Base-by-base conservation (phyloP, 92 coral and sea anemone species). In the Actinostola sp. region DNA sequence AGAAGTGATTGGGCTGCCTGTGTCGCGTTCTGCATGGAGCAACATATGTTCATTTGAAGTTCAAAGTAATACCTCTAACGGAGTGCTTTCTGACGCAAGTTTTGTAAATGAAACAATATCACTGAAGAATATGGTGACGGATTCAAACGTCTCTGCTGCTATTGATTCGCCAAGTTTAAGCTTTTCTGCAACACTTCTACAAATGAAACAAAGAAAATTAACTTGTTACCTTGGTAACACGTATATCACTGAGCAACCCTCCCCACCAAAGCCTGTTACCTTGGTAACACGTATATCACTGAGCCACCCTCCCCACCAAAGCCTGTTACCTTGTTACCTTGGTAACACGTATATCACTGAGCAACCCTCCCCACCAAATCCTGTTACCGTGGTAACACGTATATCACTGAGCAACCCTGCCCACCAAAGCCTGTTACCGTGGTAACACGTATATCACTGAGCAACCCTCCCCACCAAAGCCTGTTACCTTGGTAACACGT, bases 121-220 rank as follows among this genome's bases (percentile, higher is more conserved):
- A 41, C 98, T 93, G 59, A 93, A 93, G 83, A 86, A 93, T 32
- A 93, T 90, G 14, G 98, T 93, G 48, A 93, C 98, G 35, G 87
- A 88, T 42, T 80, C 78, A 65, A 93, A 93, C 14, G 87, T 76
- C 59, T 93, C 98, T 16, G 98, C 96, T 50, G 85, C 73, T 0
- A 93, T 92, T 8, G 92, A 89, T 52, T 93, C 86, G 2, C 98
- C 98, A 21, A 79, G 76, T 57, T 93, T 93, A 32, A 93, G 54
- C 70, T 93, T 96, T 55, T 93, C 98, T n/a, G 96, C 98, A 12
- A 93, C 96, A 28, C 75, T 63, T 72, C 98, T 93, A 59, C 26
- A 39, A 5, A 6, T 3, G 13, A 33, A 11, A 27, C 41, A 19
- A 58, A 12, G n/a, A 49, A 49, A 49, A 7, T 14, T 39, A 39